Conservation (phyloP, 2,888 invertebrate genomes). For the Cephalotes varians region DNA sequence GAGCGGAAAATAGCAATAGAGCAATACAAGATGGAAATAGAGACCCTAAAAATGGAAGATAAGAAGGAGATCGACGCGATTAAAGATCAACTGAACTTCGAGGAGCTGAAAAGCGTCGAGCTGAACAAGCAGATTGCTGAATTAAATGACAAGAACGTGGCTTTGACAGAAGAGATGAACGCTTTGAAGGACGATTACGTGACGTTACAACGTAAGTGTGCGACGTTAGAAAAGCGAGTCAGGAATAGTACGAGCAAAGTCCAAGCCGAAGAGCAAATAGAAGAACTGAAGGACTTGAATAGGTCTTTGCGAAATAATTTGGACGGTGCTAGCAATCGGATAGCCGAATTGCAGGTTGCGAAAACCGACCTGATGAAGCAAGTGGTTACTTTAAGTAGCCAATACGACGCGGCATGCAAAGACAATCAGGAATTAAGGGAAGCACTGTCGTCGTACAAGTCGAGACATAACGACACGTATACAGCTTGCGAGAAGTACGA, state of each 20-base stretch:
- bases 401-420: slow-evolving; percentile 66
- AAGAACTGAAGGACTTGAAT: slow-evolving; percentile 81
- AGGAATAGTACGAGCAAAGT: slow-evolving; percentile 87
- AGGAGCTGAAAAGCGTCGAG: slow-evolving; percentile 81
- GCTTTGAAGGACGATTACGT: slow-evolving; percentile 86
- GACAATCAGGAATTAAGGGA: slow-evolving; percentile 76
- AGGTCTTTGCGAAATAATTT: slow-evolving; percentile 80
- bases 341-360: slow-evolving; percentile 77
- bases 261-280: slow-evolving; percentile 78
- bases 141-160: slow-evolving; percentile 85
- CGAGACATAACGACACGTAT: slow-evolving; percentile 53
- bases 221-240: slow-evolving; percentile 82
- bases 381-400: slow-evolving; percentile 68
- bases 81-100: slow-evolving; percentile 73
- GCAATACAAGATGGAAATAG: slow-evolving; percentile 84
- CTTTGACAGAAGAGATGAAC: slow-evolving; percentile 85
- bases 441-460: slow-evolving; percentile 63
- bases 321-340: slow-evolving; percentile 82
- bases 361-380: slow-evolving; percentile 77
- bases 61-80: slow-evolving; percentile 76
- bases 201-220: slow-evolving; percentile 85
- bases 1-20: slow-evolving; percentile 76
- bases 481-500: slow-evolving; percentile 74
- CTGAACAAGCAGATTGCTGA: slow-evolving; percentile 83
- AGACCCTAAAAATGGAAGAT: slow-evolving; percentile 84